Evolutionary conservation across 2,797 vertebrate species (phyloP).

Genomic region (Brachyalestes nurse): DNA sequence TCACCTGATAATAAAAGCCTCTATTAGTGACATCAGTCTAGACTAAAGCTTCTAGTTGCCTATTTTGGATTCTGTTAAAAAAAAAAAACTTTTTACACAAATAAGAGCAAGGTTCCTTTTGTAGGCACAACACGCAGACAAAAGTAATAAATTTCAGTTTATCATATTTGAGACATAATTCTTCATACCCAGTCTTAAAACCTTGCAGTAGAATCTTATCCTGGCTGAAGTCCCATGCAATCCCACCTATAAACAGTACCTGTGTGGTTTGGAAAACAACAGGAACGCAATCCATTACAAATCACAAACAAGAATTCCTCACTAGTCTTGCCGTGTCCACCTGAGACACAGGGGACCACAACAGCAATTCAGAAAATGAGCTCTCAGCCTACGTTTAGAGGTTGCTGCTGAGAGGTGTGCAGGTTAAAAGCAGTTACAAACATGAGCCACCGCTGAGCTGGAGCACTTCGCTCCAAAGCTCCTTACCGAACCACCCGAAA

Average conservation of each 20-base stretch:
- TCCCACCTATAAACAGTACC: neutral
- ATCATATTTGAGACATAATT: no score
- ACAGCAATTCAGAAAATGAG: conserved; percentile 31
- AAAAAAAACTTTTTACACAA: no score
- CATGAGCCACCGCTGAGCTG: conserved; percentile 11
- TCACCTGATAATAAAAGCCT: no score
- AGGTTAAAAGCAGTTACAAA: conserved; percentile 41
- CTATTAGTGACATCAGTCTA: no score
- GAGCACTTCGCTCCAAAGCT: conserved; percentile 18
- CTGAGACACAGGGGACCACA: conserved; percentile 15
- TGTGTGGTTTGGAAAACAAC: neutral
- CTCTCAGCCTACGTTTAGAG: conserved; percentile 31
- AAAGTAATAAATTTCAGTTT: no score
- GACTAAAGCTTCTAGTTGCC: no score
- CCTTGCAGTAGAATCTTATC: no score
- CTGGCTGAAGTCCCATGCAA: no score
- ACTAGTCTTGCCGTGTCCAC: conserved; percentile 6
- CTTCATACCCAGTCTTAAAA: no score
- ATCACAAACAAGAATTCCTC: conserved; percentile 6
- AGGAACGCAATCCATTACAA: conserved; percentile 32
- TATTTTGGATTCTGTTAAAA: no score
- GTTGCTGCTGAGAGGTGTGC: conserved; percentile 26
- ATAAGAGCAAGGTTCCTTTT: no score
- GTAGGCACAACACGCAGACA: no score
- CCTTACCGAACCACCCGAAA: conserved; percentile 4